These are phyloP conservation scores for Chlorops oryzae DNA, from an alignment of 1,140 invertebrate genomes.

Conservation along the genomic window DNA sequence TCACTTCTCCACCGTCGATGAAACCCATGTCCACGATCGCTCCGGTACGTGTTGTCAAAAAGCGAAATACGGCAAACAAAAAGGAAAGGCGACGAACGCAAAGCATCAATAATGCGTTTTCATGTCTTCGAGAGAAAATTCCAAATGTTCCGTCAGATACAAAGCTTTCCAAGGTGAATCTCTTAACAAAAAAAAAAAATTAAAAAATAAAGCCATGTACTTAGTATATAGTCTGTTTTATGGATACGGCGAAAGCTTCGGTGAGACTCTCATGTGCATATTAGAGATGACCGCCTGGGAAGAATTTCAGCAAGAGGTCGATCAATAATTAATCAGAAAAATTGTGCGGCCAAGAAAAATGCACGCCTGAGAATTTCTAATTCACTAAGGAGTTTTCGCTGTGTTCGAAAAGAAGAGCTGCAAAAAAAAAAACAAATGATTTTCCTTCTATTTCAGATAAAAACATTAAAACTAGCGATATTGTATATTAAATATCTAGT, in stretches of 20 bases:
- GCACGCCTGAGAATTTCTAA: too few species aligned
- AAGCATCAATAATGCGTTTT: constrained; percentile 92
- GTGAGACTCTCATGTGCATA: too few species aligned
- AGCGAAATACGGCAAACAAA: constrained; percentile 81
- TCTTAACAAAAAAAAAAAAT: not conserved
- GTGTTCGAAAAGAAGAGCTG: too few species aligned
- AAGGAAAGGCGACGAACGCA: constrained; percentile 88
- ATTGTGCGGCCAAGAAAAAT: too few species aligned
- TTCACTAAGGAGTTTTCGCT: too few species aligned
- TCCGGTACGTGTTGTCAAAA: constrained; percentile 60
- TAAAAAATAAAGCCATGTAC: too few species aligned
- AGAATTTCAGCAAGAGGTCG: too few species aligned
- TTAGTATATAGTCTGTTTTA: too few species aligned
- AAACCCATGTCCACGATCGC: constrained; percentile 32
- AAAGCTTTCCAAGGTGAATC: constrained; percentile 75
- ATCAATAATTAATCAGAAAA: too few species aligned
- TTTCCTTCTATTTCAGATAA: constrained; percentile 58
- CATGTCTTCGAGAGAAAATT: constrained; percentile 85
- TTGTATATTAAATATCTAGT: constrained; percentile 88
- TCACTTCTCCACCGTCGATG: constrained; percentile 10
- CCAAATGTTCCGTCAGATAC: constrained; percentile 94
- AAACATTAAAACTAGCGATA: constrained; percentile 82
- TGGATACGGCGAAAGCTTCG: too few species aligned
- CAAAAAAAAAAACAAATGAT: too few species aligned
- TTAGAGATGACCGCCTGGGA: too few species aligned